Percentiles rank a stretch among this genome's conserved stretches.
Evolutionary conservation across 2,888 invertebrate species (phyloP).

Genomic region (Habrosyne pyritoides): DNA sequence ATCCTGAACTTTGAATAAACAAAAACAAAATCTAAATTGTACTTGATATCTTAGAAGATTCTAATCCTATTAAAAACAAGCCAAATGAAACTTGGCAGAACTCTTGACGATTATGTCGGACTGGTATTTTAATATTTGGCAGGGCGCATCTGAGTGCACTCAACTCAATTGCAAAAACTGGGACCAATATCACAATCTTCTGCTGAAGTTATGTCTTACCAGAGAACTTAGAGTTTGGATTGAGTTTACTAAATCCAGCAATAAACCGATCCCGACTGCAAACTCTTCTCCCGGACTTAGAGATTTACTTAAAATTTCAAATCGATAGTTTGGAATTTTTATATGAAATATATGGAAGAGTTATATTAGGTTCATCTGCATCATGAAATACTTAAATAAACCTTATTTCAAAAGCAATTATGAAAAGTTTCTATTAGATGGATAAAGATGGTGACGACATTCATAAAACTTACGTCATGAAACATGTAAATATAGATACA

Average conservation of each 20-base stretch:
- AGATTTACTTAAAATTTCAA: too few relatives aligned
- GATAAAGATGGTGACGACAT: too few relatives aligned
- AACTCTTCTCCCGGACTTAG: too few relatives aligned
- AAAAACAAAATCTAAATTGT: not conserved
- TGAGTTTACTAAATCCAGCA: not conserved
- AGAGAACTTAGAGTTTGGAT: not conserved
- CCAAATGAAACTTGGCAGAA: not conserved
- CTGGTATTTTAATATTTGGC: not conserved
- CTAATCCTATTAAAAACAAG: not conserved
- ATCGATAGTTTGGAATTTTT: too few relatives aligned
- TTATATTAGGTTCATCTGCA: too few relatives aligned
- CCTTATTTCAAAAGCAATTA: too few relatives aligned
- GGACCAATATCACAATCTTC: not conserved
- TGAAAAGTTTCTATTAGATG: too few relatives aligned
- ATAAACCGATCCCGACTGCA: too few relatives aligned
- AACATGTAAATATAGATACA: too few relatives aligned
- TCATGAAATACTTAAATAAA: too few relatives aligned
- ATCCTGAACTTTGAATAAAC: not conserved
- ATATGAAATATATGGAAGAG: too few relatives aligned
- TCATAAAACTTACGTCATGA: too few relatives aligned
- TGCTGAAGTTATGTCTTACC: not conserved
- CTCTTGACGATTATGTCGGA: not conserved
- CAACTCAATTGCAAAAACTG: not conserved
- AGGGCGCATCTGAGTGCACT: not conserved
- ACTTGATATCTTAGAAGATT: not conserved